Evolutionary conservation across 2,797 vertebrate species (phyloP).

Genomic region (Toxotes lorentzi): DNA sequence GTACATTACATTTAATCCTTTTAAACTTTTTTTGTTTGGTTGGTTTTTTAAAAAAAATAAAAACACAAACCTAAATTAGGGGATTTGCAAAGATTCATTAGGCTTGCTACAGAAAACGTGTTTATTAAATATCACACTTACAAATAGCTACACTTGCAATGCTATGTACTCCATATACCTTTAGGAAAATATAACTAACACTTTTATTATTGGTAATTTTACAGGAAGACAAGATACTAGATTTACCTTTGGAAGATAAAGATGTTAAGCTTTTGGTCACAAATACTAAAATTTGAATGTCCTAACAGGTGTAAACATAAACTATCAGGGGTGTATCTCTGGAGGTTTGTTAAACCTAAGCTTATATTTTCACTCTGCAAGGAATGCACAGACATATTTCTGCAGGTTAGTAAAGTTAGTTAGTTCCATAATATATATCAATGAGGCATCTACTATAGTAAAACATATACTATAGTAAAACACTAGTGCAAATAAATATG

Average conservation of each 20-base stretch:
- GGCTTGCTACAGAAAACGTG: constrained; percentile 44
- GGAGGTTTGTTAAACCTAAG: constrained; percentile 26
- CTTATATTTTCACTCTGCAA: constrained; percentile 33
- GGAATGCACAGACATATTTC: constrained; percentile 18
- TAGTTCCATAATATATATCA: constrained; percentile 17
- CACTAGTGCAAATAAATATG: constrained; percentile 55
- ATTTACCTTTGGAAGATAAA: neutral
- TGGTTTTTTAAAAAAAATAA: neutral
- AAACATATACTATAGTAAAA: constrained; percentile 35
- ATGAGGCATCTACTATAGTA: constrained; percentile 32
- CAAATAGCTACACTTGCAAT: constrained; percentile 37
- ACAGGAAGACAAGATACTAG: constrained; percentile 29
- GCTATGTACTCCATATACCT: constrained; percentile 23
- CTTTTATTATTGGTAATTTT: constrained; percentile 13
- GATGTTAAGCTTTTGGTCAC: constrained; percentile 48
- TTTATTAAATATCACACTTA: constrained; percentile 53
- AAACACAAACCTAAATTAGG: constrained; percentile 12
- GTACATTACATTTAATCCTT: neutral
- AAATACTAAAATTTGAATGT: constrained; percentile 17
- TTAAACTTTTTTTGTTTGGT: neutral
- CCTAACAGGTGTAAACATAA: constrained; percentile 10
- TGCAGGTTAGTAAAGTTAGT: constrained; percentile 31
- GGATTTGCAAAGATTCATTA: constrained; percentile 29
- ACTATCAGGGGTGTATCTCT: constrained; percentile 17
- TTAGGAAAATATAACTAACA: constrained; percentile 64